Evolutionary conservation across 2,888 invertebrate species (phyloP).

Genomic region (Pheosia gnoma): DNA sequence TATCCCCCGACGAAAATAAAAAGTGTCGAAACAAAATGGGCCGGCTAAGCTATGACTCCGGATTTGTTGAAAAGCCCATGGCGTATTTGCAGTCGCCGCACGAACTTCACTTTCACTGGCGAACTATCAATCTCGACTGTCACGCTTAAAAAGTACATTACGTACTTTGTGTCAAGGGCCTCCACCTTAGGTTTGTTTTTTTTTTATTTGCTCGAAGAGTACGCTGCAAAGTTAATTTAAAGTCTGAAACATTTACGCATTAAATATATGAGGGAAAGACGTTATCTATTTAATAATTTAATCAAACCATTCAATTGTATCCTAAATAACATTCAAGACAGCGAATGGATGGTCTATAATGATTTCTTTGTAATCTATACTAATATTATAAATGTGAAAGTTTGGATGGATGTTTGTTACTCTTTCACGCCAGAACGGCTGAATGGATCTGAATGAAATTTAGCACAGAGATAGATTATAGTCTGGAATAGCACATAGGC

Average conservation of each 20-base stretch:
- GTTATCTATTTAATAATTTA: no score
- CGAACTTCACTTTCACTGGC: conserved; percentile 70
- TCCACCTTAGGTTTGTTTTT: neutral
- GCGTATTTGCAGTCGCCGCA: conserved; percentile 55
- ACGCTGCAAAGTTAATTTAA: no score
- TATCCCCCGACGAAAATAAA: conserved; percentile 22
- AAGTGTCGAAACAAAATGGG: conserved; percentile 30
- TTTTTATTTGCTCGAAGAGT: conserved; percentile 1
- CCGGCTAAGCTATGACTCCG: conserved; percentile 39
- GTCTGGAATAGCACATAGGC: no score
- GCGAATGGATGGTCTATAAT: neutral
- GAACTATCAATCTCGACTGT: conserved; percentile 64
- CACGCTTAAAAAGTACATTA: conserved; percentile 58
- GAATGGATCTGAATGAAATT: no score
- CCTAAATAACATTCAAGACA: neutral
- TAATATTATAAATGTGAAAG: no score
- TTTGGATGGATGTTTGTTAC: no score
- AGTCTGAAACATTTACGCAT: no score
- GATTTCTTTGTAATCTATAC: neutral
- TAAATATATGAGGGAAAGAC: no score
- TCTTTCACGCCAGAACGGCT: no score
- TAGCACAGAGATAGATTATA: no score
- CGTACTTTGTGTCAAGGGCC: conserved; percentile 33
- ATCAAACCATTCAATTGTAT: no score
- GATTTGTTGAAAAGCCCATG: conserved; percentile 49